Base-by-base conservation (phyloP, 92 coral and sea anemone genomes). In the Montipora capitata region DNA sequence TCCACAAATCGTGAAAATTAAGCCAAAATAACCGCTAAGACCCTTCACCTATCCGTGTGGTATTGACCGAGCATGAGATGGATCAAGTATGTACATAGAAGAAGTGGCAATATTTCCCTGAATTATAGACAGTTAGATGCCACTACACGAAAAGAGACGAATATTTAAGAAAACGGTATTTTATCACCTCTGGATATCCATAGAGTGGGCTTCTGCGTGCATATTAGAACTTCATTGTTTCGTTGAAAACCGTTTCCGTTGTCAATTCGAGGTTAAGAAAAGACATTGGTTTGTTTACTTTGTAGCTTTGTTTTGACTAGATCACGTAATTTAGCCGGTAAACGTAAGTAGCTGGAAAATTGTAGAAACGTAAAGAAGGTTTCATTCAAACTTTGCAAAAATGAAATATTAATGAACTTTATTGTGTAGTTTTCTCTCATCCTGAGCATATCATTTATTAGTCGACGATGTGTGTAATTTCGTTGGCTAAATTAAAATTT, bases 241-340 rank as follows among this genome's bases (percentile, higher is more conserved):
- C 38, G 15, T 48, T 48, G 10, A 10, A 48, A 48, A 20, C 35
- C 38, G 72, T 35, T 67, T 7, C 35, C 20, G 20, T 67, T 67
- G 68, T 3, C 0, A 1, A 67, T 3, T 5, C 72, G n/a, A 8
- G 14, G 43, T 35, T 38, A 67, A 67, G 44, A 67, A 67, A 67
- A 73, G 7, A 45, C 40, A 5, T 17, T 3, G 9, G n/a, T 42
- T 4, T 48, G 61, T 73, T 7, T 18, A 49, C 59, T 45, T 73
- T 54, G 77, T 45, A 17, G 42, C 18, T 63, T 16, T 38, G 7
- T 20, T 16, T 16, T 16, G 9, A 2, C 16, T 48, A 45, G 77
- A 43, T 72, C 77, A 43, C 77, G 59, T 73, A 73, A 73, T 17
- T 20, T 45, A 48, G 61, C 61, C 51, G 18, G 44, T 67, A 67